These are phyloP conservation scores for Phortica variegata DNA, from an alignment of 1,140 invertebrate species.

Conservation along the genomic window DNA sequence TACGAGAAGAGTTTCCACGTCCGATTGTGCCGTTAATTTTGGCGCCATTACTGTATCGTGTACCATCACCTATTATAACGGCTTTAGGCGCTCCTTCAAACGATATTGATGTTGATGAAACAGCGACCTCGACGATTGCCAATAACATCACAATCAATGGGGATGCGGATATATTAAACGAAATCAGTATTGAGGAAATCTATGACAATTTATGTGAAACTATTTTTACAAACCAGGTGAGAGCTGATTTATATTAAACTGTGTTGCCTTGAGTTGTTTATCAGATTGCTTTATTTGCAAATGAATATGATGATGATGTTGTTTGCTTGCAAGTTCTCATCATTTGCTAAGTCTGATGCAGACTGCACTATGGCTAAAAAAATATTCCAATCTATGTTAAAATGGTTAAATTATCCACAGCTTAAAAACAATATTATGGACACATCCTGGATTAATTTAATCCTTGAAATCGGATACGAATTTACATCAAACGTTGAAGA, in stretches of 20 bases:
- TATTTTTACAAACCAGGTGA: conserved; percentile 50
- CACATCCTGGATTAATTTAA: conserved; percentile 75
- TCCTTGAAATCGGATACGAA: conserved; percentile 85
- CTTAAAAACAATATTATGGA: conserved; percentile 67
- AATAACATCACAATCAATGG: conserved; percentile 10
- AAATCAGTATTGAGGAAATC: conserved; percentile 54
- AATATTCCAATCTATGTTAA: no score
- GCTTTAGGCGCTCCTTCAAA: conserved; percentile 15
- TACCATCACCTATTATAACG: conserved; percentile 13
- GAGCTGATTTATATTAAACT: neutral
- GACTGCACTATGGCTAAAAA: no score
- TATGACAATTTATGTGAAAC: conserved; percentile 56
- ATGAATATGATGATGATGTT: neutral
- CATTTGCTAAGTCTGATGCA: no score
- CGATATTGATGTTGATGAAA: conserved; percentile 44
- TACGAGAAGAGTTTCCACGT: conserved; percentile 83
- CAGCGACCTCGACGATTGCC: conserved; percentile 20
- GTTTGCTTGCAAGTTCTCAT: conserved; percentile 19
- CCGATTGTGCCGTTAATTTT: conserved; percentile 85
- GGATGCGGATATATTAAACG: conserved; percentile 39
- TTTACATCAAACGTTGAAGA: conserved; percentile 87
- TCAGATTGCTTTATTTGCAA: neutral
- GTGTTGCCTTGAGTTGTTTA: neutral
- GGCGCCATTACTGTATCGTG: conserved; percentile 80
- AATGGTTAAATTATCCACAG: no score